Evolutionary conservation across 92 coral and sea anemone species (phyloP), one percentile per base, ranked within the genome.

Genomic region (Chrysogorgia sp.): DNA sequence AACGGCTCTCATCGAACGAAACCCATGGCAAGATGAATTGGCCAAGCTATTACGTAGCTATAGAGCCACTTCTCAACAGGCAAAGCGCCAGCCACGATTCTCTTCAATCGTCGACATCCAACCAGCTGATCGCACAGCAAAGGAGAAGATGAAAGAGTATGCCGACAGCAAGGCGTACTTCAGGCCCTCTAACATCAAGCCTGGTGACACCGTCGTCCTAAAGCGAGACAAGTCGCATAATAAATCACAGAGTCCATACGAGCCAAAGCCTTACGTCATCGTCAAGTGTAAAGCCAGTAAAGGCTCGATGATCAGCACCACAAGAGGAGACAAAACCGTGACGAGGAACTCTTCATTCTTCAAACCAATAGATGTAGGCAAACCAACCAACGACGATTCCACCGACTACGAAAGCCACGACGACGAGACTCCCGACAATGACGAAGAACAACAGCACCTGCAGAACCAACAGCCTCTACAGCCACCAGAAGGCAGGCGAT

Each of bases 281-380:
- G 15, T 56, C 26, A 40, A 34, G 15, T 55, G 49, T 41, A 80
- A n/a, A n/a, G n/a, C n/a, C n/a, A n/a, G n/a, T n/a, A n/a, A 77
- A 40, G 80, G 71, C 49, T 59, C 84, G 8, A 84, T 78, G 80
- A 35, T 84, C 57, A 84, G 74, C 34, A 80, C 80, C 8, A 70
- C 59, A 31, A 29, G 70, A 30, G 74, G 40, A 7, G 53, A 56
- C 21, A 48, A 47, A 60, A 68, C 61, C 40, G 59, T 59, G 63
- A 77, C 84, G n/a, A 50, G 80, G 40, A 81, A 85, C 61, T 80
- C 82, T 7, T 58, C 67, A 10, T 30, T 60, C 67, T 60, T 60
- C n/a, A 60, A 60, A 25, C 59, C 43, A 4, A 12, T 37, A 4
- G 43, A 37, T 37, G 43, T 37, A 12, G 43, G 12, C 5, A 5